Evolutionary conservation across 2,797 vertebrate species (phyloP), one percentile per base, ranked within the genome.

Genomic region (Ciconia nigra): DNA sequence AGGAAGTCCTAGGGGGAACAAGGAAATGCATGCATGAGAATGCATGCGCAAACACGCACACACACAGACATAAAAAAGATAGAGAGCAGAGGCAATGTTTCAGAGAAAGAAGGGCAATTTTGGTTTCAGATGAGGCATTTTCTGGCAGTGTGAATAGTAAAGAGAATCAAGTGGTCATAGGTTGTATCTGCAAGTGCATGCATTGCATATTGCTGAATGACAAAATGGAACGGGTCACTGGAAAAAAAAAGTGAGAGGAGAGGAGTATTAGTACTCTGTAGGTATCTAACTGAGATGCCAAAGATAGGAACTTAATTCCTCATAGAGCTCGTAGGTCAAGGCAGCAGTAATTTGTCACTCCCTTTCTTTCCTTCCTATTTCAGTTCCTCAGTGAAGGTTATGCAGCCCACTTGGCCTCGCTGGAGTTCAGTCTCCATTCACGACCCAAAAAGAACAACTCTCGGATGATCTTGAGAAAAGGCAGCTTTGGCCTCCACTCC

Each of bases 321-420:
- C 44, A 5, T 6, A 55, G 35, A 47, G 12, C 44, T 77, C 11
- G 6, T 19, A 37, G 37, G 10, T 74, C 7, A 11, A 88, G 41
- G 65, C 72, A 88, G 54, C n/a, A 77, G 24, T 82, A 46, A 87
- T 52, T 63, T 83, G 49, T 90, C 51, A 66, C 19, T 90, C 72
- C n/a, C 46, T 94, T 83, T 90, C 83, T 95, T 89, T 95, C 66
- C 78, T 80, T 90, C 89, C 63, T 51, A 3, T 93, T 95, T 31
- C 96, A 99, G 99, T 99, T 99, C 96, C 98, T 99, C 97, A 99
- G 99, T 22, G 99, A 99, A 79, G 99, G 99, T 96, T 99, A 99
- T 2, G 99, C 99, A 1, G 98, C 98, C 1, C 99, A 99, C 97
- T 98, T 99, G 96, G 99, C 99, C 26, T 98, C 98, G 1, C 98